phyloP scores from a whole-genome alignment of 2,888 invertebrate genomes.

The Pandemis cinnamomeana region DNA sequence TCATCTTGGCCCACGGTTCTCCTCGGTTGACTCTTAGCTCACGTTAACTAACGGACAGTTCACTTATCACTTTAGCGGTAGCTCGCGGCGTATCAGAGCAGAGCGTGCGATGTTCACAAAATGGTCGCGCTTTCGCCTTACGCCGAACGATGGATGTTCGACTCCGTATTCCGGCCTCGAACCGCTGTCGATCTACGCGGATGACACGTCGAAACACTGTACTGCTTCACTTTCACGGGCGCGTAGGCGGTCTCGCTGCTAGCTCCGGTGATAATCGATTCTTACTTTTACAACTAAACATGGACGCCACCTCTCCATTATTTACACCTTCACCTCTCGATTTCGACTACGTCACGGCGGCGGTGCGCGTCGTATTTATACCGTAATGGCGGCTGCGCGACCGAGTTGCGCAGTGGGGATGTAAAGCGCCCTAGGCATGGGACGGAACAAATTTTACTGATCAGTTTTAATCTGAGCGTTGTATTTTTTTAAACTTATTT shows the following conservation, averaged over 20 bases:
- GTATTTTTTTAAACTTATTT: background rate
- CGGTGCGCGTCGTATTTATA: conserved; percentile 72
- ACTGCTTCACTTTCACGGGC: conserved; percentile 78
- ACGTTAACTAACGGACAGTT: conserved; percentile 55
- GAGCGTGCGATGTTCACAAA: conserved; percentile 70
- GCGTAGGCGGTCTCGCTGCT: conserved; percentile 80
- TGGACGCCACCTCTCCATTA: conserved; percentile 82
- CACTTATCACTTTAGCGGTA: conserved; percentile 67
- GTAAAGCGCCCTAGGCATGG: conserved; percentile 62
- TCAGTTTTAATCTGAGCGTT: background rate
- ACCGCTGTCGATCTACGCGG: conserved; percentile 78
- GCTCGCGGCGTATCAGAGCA: conserved; percentile 60
- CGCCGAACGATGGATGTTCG: conserved; percentile 56
- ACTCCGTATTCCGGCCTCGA: conserved; percentile 71
- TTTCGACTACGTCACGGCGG: conserved; percentile 80
- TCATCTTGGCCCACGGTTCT: conserved; percentile 55
- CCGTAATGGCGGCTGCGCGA: conserved; percentile 74
- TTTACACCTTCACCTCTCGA: conserved; percentile 81
- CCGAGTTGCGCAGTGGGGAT: conserved; percentile 71
- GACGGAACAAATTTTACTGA: background rate
- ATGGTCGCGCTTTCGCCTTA: conserved; percentile 69
- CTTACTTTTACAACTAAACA: conserved; percentile 73
- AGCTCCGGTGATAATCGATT: conserved; percentile 81
- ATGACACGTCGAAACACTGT: conserved; percentile 83
- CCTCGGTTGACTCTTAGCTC: conserved; percentile 48